These are phyloP conservation scores for Leucopsar rothschildi DNA, from an alignment of 2,113 vertebrate genomes.

Conservation along the genomic window DNA sequence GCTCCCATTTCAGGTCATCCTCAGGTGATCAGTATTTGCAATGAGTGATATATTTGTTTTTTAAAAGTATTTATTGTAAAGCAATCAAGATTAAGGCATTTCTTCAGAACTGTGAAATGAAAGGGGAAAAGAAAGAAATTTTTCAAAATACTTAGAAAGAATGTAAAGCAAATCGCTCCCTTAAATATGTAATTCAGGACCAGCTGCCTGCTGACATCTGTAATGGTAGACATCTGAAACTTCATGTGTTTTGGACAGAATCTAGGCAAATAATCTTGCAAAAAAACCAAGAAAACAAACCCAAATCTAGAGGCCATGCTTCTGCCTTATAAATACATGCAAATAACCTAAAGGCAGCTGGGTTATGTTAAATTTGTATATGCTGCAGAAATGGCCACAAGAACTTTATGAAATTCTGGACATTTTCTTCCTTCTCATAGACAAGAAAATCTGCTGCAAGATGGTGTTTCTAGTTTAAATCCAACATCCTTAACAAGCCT, in stretches of 20 bases:
- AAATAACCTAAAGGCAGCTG: background rate
- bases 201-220: background rate
- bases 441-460: background rate
- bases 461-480: background rate
- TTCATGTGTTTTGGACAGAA: background rate
- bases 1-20: background rate
- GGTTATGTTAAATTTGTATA: background rate
- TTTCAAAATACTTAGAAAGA: background rate
- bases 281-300: background rate
- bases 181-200: background rate
- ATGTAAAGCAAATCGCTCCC: background rate
- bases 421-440: background rate
- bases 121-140: background rate
- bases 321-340: background rate
- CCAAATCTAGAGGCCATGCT: background rate
- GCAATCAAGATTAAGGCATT: background rate
- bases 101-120: background rate
- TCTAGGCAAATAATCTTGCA: background rate
- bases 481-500: background rate
- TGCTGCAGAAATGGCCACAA: background rate
- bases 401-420: background rate
- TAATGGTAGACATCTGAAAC: background rate
- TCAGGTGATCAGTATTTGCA: background rate
- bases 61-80: background rate
- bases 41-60: rapidly evolving